Evolutionary conservation across 2,113 vertebrate species (phyloP), one percentile per base, ranked within the genome.

Genomic region (Halcyon malimbica): DNA sequence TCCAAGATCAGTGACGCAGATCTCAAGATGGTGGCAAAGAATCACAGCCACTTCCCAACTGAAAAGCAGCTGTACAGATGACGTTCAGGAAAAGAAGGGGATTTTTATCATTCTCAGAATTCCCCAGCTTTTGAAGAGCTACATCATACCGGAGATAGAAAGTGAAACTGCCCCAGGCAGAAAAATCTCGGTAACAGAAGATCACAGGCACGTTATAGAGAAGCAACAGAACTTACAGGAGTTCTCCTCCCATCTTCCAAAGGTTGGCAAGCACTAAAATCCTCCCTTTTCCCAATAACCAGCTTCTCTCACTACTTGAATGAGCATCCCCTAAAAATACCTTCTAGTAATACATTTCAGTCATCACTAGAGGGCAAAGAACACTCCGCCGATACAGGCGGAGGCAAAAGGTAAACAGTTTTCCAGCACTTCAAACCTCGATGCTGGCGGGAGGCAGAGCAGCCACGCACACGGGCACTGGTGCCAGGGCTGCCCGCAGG

Each of bases 351-450:
- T 79, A 18, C 33, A 82, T 31, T 13, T 33, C 81, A 16, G 53
- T 14, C 37, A 73, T 62, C 96, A 69, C 81, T 83, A 96, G 89
- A 94, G 96, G 94, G 91, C 95, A 86, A 28, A 76, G 83, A 80
- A 50, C 12, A 46, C 69, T 74, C 71, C 77, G 42, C 19, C 3
- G 26, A 33, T 17, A 57, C 0, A 4, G 73, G 65, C 31, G 18
- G 21, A 23, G 39, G 31, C 48, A 85, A 41, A 75, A 12, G 53
- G 33, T 53, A 56, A 56, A 67, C 33, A 12, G 17, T 7, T 69
- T 39, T 31, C 23, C 67, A 83, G 57, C 4, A 5, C 41, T 50
- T n/a, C 9, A 87, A 77, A 25, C 18, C 13, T 5, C 10, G 60
- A 7, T 25, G n/a, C 48, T 46, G 63, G 35, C 33, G 2, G 13